Base-by-base conservation (phyloP, 2,797 vertebrate genomes). In the Pangasius mekongensis region DNA sequence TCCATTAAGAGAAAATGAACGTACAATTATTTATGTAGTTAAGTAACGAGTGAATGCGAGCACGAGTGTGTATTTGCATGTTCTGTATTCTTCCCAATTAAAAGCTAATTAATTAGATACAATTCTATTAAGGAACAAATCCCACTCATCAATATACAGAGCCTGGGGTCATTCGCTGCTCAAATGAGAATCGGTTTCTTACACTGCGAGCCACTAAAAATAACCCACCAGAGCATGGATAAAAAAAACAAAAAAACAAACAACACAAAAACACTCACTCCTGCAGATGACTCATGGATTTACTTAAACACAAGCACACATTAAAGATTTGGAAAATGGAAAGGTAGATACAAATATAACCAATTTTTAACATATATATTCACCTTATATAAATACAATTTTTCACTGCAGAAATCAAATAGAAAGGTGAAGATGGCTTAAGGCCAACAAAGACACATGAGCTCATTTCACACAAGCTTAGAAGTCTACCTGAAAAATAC, bases 41-140 rank as follows among this genome's bases (percentile, higher is more conserved):
- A 95, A 94, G 92, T 92, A 93, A 94, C 91, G 93, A 94, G 93
- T 93, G 94, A 91, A 94, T 93, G 89, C 85, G 91, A 94, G 88
- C 85, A 91, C 94, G 92, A 94, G 93, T 96, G 94, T 93, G 95
- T 92, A 95, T 96, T 95, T 94, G 95, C 96, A 96, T 95, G 94
- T 94, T 95, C 94, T 90, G 93, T 94, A 93, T 95, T 96, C 94
- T 93, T 84, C 92, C 91, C 95, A 96, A 96, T 96, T 96, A 96
- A 96, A 96, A 96, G 94, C 95, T 96, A 96, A 96, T 97, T 96
- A 96, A 97, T 96, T 96, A 95, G 95, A 96, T 94, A 95, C 95
- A 96, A 95, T 96, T 96, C 96, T 95, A 96, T 96, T 96, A 96
- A 94, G 94, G 95, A 95, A 95, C 94, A 96, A 96, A 96, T 96